A percentile compares a stretch with the other conserved stretches of the same genome.
Conservation (phyloP, 2,888 invertebrate genomes). For the Amphiduros pacificus region DNA sequence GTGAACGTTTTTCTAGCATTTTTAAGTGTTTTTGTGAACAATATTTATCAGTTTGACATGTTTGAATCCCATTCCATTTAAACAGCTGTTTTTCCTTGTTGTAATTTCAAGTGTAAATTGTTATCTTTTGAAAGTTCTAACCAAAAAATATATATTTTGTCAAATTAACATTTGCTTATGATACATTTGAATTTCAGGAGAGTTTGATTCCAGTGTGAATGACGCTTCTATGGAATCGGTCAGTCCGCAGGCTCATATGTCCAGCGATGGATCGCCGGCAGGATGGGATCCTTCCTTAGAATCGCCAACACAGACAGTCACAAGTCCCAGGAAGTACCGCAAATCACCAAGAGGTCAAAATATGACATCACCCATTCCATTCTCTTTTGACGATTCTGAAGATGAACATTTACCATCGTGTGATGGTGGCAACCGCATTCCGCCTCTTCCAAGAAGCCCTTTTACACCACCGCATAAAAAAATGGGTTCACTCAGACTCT, state of each 20-base stretch:
- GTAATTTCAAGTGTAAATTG: too few species aligned
- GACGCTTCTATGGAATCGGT: background rate
- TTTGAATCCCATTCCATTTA: too few species aligned
- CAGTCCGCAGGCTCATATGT: background rate
- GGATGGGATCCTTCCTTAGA: constrained; percentile 5
- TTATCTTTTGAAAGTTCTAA: too few species aligned
- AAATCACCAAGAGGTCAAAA: constrained; percentile 7
- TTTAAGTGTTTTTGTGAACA: too few species aligned
- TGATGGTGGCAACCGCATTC: background rate
- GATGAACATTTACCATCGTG: constrained; percentile 4
- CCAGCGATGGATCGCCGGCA: background rate
- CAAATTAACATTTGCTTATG: too few species aligned
- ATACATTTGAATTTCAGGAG: too few species aligned
- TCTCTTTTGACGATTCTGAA: constrained; percentile 17
- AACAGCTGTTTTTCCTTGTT: too few species aligned
- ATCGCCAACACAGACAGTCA: background rate
- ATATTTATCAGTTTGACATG: too few species aligned
- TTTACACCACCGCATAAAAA: constrained; percentile 62
- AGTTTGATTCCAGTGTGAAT: constrained; percentile 3
- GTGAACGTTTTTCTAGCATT: too few species aligned
- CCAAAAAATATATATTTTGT: too few species aligned
- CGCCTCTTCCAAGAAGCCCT: constrained; percentile 10
- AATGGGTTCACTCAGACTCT: constrained; percentile 67
- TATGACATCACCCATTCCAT: constrained; percentile 19
- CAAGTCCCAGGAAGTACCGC: constrained; percentile 13